Evolutionary conservation across 2,888 invertebrate genomes (phyloP), one percentile per base, ranked within the genome.

Genomic region (Emmelina monodactyla): DNA sequence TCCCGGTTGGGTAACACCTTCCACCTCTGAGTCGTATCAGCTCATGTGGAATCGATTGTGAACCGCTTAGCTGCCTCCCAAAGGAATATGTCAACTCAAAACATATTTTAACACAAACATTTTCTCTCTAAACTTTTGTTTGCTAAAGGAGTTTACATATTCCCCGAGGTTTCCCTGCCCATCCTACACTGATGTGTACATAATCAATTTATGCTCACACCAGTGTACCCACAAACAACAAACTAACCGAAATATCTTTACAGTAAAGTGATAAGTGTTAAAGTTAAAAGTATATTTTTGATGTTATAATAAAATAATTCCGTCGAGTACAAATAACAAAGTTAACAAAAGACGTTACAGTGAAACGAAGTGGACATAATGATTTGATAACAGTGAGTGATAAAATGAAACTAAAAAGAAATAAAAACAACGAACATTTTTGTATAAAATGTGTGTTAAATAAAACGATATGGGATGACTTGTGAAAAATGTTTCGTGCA

Each of bases 401-500:
- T 59, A 75, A 53, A 70, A 78, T 78, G 76, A 60, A 47, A 55
- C 54, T 62, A 52, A 53, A 53, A 50, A 62, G 46, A 49, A 61
- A 58, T 46, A 45, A 53, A 50, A 53, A 47, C 45, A 55, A 48
- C 46, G 56, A 50, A 70, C 59, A 51, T 48, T 66, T 71, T 71
- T 49, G 51, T 62, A 65, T 61, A 45, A 50, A 60, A 68, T 68
- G 63, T 73, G 75, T 65, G 44, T 65, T 55, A 50, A 59, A 56
- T 53, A 76, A 71, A 78, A 75, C 68, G 75, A 73, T 79, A 78
- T 79, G 79, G 78, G 76, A 79, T 79, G 79, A 78, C 67, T 78
- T 66, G 75, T 76, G 78, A 65, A 68, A 68, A 70, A 78, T 78
- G 75, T 69, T 64, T 60, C 60, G 58, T 66, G 57, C 66, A 58